Percentiles rank a stretch among this genome's conserved stretches.
phyloP scores from a whole-genome alignment of 2,797 vertebrate genomes.

The Astyanax mexicanus region DNA sequence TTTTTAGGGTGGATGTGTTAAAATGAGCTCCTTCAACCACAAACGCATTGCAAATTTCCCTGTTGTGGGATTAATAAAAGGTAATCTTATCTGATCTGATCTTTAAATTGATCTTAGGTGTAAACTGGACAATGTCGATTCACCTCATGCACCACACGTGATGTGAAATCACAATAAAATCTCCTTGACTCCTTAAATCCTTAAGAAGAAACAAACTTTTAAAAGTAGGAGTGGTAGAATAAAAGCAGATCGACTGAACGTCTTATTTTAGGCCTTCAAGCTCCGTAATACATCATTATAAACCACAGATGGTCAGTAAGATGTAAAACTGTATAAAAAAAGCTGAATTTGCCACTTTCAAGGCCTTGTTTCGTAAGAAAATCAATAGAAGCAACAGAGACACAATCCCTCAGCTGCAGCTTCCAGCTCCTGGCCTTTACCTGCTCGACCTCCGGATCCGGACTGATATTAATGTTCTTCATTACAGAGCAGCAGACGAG shows the following conservation, averaged over 20 bases:
- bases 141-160: no score
- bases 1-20: no score
- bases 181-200: no score
- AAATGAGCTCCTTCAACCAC: no score
- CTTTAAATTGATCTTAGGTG: no score
- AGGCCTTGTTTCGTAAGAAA: neutral
- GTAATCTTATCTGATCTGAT: no score
- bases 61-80: no score
- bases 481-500: conserved; percentile 33
- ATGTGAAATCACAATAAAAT: no score
- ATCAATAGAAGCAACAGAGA: conserved; percentile 21
- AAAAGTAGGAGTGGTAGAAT: no score
- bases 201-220: no score
- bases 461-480: conserved; percentile 47
- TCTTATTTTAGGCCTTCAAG: neutral
- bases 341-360: neutral
- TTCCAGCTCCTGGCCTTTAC: conserved; percentile 15
- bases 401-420: conserved; percentile 9
- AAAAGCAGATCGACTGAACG: neutral
- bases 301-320: neutral
- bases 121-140: no score
- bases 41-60: no score
- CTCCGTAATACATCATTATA: neutral
- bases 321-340: conserved; percentile 8
- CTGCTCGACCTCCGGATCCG: conserved; percentile 34